Percentiles rank a stretch among this genome's conserved stretches.
These are phyloP conservation scores for Drosophila kepulauana DNA, from an alignment of 1,140 invertebrate species.

Conservation along the genomic window DNA sequence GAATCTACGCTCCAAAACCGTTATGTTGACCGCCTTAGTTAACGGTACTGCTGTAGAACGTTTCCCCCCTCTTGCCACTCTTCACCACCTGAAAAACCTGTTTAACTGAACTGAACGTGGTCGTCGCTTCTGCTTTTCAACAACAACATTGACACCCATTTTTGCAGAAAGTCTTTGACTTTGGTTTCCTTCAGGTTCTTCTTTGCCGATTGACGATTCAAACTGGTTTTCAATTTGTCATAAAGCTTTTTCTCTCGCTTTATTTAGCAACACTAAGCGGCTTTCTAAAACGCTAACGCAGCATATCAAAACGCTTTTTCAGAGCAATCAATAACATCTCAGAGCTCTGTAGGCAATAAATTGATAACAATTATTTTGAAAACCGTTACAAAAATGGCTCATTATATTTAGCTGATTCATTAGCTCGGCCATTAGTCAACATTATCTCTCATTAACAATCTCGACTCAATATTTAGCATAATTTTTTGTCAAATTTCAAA, in stretches of 20 bases:
- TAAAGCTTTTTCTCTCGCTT: background rate
- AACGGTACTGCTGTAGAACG: constrained; percentile 64
- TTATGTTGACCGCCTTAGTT: constrained; percentile 78
- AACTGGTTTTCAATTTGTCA: constrained; percentile 38
- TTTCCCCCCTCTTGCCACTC: background rate
- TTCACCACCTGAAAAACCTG: constrained; percentile 46
- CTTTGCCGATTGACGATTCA: background rate
- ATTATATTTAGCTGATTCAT: constrained; percentile 8
- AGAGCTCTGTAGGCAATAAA: too few relatives aligned
- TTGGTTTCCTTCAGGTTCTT: constrained; percentile 22
- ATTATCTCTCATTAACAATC: constrained; percentile 34
- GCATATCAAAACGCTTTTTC: background rate
- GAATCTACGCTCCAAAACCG: constrained; percentile 46
- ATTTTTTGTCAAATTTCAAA: constrained; percentile 1
- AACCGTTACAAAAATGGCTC: too few relatives aligned
- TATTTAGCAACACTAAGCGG: background rate
- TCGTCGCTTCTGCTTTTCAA: constrained; percentile 42
- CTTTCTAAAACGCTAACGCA: constrained; percentile 19
- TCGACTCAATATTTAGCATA: constrained; percentile 18
- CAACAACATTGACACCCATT: constrained; percentile 70
- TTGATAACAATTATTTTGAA: too few relatives aligned
- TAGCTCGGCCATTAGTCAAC: constrained; percentile 28
- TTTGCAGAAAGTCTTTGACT: constrained; percentile 36
- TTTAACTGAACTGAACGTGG: constrained; percentile 27
- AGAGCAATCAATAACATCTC: background rate